Percentiles rank a stretch among this genome's conserved stretches.
Conservation (phyloP, 2,888 invertebrate genomes). For the Nezara viridula region DNA sequence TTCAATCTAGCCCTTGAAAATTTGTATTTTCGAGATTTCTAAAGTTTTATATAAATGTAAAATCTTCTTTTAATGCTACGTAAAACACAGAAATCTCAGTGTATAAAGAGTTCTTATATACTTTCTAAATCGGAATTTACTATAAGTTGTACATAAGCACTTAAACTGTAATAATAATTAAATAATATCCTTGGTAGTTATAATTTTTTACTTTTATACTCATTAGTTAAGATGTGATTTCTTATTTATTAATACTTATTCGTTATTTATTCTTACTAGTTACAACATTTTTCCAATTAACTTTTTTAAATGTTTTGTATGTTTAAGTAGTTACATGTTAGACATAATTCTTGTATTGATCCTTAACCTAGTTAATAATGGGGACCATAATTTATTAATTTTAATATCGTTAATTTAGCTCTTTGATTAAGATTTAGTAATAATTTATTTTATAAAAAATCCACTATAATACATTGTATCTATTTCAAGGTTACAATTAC, state of each 20-base stretch:
- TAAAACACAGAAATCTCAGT: too few species aligned
- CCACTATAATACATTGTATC: not conserved
- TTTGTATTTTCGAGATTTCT: too few species aligned
- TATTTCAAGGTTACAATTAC: not conserved
- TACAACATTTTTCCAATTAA: not conserved
- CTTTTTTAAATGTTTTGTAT: not conserved
- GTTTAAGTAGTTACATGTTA: not conserved
- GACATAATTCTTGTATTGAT: not conserved
- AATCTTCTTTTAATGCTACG: too few species aligned
- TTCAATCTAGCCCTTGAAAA: too few species aligned
- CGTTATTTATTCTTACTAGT: not conserved
- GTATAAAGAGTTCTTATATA: too few species aligned
- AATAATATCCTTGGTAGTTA: not conserved
- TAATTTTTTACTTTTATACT: slow-evolving; percentile 27
- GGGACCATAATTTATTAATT: not conserved
- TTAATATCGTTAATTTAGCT: not conserved
- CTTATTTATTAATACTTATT: not conserved
- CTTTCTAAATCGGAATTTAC: too few species aligned
- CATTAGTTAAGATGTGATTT: not conserved
- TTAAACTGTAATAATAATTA: not conserved
- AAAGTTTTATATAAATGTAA: too few species aligned
- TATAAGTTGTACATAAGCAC: not conserved
- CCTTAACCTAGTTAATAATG: not conserved
- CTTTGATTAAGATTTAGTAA: not conserved
- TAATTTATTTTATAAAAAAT: not conserved